Base-by-base conservation (phyloP, 2,113 vertebrate species). In the Protomyctophum bolini region DNA sequence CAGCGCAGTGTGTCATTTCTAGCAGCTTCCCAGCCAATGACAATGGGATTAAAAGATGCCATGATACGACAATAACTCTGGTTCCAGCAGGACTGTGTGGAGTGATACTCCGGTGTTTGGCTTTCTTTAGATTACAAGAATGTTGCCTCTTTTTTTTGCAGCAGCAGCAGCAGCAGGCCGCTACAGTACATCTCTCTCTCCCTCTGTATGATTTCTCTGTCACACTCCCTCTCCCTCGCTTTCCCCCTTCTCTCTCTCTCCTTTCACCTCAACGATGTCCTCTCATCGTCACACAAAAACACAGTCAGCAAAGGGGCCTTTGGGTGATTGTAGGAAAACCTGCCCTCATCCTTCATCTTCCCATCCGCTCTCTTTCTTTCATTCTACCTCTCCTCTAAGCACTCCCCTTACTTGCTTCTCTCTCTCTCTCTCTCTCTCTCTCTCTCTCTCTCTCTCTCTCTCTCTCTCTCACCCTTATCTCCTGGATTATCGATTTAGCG, bases 401-500 rank as follows among this genome's bases (percentile, higher is more conserved):
- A 15, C 50, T 58, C 63, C 49, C n/a, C 11, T 10, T 33, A 2
- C 2, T 4, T 58, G 10, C n/a, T 14, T 12, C 65, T 47, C 28
- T 51, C 8, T 12, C 49, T 48, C n/a, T 7, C 52, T 81, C 75
- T 76, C 59, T 84, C 81, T 68, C 33, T 61, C 67, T 48, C 59
- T 54, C 50, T 1, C 60, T 55, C 15, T 61, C 83, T 59, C 69
- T 58, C 66, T 79, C 70, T 63, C 87, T 80, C 84, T 69, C 85
- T 80, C 76, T 29, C 58, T 62, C 56, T 1, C 65, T 61, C 14
- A 9, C 76, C 70, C 83, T 83, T 85, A 87, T 91, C 89, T 88
- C 80, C 82, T 63, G 82, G 86, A 79, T 87, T 92, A 93, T 92
- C 87, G 91, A 93, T 93, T 88, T 91, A 80, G 84, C 79, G 86